phyloP scores from a whole-genome alignment of 37 sponge, comb jelly and placozoan genomes.

The Haliclona indistincta region DNA sequence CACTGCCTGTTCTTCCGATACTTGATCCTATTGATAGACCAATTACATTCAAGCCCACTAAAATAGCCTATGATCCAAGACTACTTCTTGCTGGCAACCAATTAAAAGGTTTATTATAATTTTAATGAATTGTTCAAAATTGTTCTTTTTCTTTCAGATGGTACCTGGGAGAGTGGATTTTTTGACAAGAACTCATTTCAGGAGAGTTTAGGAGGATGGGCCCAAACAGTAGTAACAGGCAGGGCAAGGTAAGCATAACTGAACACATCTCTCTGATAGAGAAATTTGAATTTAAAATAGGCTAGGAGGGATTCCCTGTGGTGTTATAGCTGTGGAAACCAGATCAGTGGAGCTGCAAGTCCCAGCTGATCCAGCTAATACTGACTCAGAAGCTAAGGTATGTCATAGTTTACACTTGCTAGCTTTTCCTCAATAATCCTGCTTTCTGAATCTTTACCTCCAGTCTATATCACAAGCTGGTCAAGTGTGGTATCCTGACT shows the following conservation, averaged over 20 bases:
- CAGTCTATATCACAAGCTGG: conserved; percentile 91
- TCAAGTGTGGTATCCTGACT: conserved; percentile 99
- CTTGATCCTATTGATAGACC: conserved; percentile 81
- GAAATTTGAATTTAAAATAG: conserved; percentile 35
- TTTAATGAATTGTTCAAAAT: neutral
- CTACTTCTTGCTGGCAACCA: conserved; percentile 77
- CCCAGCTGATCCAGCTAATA: conserved; percentile 98
- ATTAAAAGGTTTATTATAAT: neutral
- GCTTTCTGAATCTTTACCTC: neutral
- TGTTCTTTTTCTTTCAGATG: conserved; percentile 1
- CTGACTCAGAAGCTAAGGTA: conserved; percentile 87
- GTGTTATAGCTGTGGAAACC: conserved; percentile 97
- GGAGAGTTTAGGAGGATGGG: conserved; percentile 90
- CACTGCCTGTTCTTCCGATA: conserved; percentile 66
- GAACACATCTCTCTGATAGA: neutral
- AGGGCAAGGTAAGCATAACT: too few relatives aligned
- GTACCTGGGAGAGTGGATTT: conserved; percentile 87
- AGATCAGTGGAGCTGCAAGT: conserved; percentile 75
- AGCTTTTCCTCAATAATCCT: neutral
- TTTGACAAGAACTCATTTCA: conserved; percentile 91
- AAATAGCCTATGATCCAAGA: conserved; percentile 89
- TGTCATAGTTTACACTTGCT: neutral
- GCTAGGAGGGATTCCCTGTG: conserved; percentile 97
- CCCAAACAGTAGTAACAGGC: conserved; percentile 95
- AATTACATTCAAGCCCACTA: conserved; percentile 81